Base-by-base conservation (phyloP, 2,113 vertebrate genomes). In the Callaeas wilsoni region DNA sequence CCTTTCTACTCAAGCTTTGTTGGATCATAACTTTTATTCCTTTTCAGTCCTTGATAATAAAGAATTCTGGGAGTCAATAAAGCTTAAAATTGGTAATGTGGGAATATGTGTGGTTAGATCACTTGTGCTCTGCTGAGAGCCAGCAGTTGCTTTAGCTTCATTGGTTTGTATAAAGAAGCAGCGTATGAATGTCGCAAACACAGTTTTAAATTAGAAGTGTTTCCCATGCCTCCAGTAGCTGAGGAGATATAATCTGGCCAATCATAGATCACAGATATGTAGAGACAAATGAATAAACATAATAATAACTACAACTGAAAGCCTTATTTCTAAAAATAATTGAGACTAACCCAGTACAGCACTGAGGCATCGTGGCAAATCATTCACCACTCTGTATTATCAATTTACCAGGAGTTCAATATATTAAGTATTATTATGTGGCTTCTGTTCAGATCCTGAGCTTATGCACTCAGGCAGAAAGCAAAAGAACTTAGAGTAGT, bases 381-480 rank as follows among this genome's bases (percentile, higher is more conserved):
- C 7, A 68, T 35, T 39, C 22, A 60, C 4, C 4, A 16, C 39
- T 71, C 57, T 82, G 10, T 60, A 41, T 37, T 71, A 76, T 14
- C 35, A 68, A 35, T 89, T 68, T 3, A 76, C 49, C 6, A 60
- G 14, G 13, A 84, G 41, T 69, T 76, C 16, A 47, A 46, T 25
- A 47, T 41, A 60, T 35, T 49, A 70, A 50, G 4, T 37, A 62
- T 42, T 18, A 33, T 47, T 60, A 35, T 15, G 6, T 62, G 20
- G 16, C 9, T 87, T 76, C 22, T 62, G 21, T 60, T 81, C 63
- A 68, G 9, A 23, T 60, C 22, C 41, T 37, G 39, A 90, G 7
- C 13, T 63, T 17, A 67, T 0, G 0, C 0, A 1, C 18, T 37
- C 30, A 60, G 9, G 6, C 13, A 39, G n/a, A 78, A 81, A 89